Base-by-base conservation (phyloP, 2,888 invertebrate genomes). In the Archips crataeganus region DNA sequence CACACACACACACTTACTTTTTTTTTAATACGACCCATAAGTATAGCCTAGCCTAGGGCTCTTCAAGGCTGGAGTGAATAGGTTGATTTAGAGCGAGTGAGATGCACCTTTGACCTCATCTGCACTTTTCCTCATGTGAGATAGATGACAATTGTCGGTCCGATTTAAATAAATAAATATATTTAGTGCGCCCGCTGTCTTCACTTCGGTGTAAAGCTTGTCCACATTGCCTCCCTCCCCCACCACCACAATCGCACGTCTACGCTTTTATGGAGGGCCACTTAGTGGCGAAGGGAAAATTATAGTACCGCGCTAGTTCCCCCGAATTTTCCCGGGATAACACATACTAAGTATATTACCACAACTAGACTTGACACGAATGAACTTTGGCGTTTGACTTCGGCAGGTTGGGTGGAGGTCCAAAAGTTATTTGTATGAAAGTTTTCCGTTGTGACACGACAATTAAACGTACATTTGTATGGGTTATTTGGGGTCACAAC, bases 231-330 rank as follows among this genome's bases (percentile, higher is more conserved):
- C 4, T 36, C 70, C n/a, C 6, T 6, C 8, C 15, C 34, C 54
- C 61, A 34, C 23, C 42, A 11, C 57, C 15, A 23, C 54, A 54
- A 54, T 59, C 62, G 47, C 67, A 72, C 72, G 78, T 77, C 45
- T 66, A 70, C 75, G 59, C 74, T 75, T 66, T 63, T 76, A 76
- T 70, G 75, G 75, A 74, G 78, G 64, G 78, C 78, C 76, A 77
- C 79, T 85, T 85, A 85, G 87, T 84, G 85, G 83, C 80, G 80
- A 82, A 82, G 82, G 83, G 84, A 81, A 88, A 84, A 87, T 73
- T 73, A 68, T 42, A 64, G 63, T 57, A 45, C 57, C 32, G 63
- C 67, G 32, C 49, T 45, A 72, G 49, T 71, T 68, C 59, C 49
- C 62, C 68, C 4, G 36, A 49, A 72, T n/a, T 47, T 51, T 63